Percentiles rank a stretch among this genome's conserved stretches.
Evolutionary conservation across 2,113 vertebrate species (phyloP).

Genomic region (Anhinga anhinga): DNA sequence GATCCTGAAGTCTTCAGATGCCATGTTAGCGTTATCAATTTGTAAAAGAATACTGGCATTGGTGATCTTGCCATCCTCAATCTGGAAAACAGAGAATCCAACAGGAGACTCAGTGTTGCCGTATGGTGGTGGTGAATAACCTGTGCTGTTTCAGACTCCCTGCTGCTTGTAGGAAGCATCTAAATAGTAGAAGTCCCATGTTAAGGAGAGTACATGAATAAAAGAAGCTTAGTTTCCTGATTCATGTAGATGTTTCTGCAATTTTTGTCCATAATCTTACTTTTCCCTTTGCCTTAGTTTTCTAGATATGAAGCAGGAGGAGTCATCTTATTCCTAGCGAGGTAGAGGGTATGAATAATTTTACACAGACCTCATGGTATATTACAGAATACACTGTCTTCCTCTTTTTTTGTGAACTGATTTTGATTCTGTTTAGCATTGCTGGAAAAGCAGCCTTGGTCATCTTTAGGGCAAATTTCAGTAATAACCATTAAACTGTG

Average conservation of each 20-base stretch:
- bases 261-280: not conserved
- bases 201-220: not conserved
- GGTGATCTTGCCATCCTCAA: slow-evolving; percentile 70
- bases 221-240: not conserved
- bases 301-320: not conserved
- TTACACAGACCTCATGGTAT: not conserved
- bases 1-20: slow-evolving; percentile 79
- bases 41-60: slow-evolving; percentile 77
- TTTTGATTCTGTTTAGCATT: not conserved
- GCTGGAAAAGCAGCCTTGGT: not conserved
- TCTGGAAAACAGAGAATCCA: slow-evolving; percentile 67
- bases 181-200: not conserved
- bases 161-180: not conserved
- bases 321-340: not conserved
- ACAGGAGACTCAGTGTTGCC: not conserved
- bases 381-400: not conserved
- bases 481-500: not conserved
- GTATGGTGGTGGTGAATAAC: not conserved
- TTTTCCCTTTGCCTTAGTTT: not conserved
- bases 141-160: not conserved
- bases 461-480: not conserved
- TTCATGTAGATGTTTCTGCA: not conserved
- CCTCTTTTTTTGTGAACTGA: not conserved
- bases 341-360: not conserved
- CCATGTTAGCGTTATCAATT: slow-evolving; percentile 81